Evolutionary conservation across 2,113 vertebrate genomes (phyloP), one percentile per base, ranked within the genome.

Genomic region (Uropsilus gracilis): DNA sequence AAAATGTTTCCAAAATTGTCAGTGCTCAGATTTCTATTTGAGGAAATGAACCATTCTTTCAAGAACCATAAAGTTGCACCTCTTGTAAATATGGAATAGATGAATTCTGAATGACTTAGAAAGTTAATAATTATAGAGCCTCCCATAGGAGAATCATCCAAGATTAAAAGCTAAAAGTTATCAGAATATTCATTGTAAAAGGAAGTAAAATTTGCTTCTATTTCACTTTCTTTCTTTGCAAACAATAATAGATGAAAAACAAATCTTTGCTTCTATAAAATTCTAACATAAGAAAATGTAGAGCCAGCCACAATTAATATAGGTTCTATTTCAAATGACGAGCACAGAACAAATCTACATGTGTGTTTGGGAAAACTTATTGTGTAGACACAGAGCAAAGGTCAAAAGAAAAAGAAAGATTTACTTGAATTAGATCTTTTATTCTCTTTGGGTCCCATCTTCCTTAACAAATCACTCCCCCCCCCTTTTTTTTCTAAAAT

Each of bases 1-100:
- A 94, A 94, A 97, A 91, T 63, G 71, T 46, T 89, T 71, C 91
- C 96, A 96, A 97, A 97, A 84, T 85, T 93, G 46, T 84, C 90
- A 89, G 24, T 80, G 61, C 48, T 96, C 28, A 92, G 28, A 93
- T 85, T 86, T 88, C 87, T 96, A 91, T 84, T 94, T 96, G 50
- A 42, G 64, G 72, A 96, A 95, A 96, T 93, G 86, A 97, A 91
- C 92, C 39, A 89, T 84, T 95, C 89, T 91, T 91, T 96, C n/a
- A 63, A 37, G 90, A 97, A 94, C 71, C 84, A 48, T 68, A 84
- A 89, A 93, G 69, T 59, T 86, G 78, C 84, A 94, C 12, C 59
- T 84, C 69, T 95, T 75, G 66, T 89, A 91, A 91, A 94, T 81
- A 95, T 90, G 80, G 55, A 95, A 96, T 80, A 83, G 78, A 89